Evolutionary conservation across 37 sponge, comb jelly and placozoan species (phyloP).

Genomic region (Halichondria panicea): DNA sequence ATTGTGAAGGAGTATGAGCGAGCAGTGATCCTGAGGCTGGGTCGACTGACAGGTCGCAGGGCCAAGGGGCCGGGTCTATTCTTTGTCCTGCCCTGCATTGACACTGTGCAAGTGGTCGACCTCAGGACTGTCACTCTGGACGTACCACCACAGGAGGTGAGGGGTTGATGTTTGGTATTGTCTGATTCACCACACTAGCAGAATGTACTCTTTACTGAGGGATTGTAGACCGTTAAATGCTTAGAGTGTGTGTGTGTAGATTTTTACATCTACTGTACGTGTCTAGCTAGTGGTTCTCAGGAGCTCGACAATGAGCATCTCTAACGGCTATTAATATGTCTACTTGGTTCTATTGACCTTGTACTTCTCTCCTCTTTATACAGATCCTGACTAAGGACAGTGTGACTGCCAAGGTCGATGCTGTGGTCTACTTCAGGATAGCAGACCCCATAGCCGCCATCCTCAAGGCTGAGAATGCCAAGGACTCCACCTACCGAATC

Average conservation of each 20-base stretch:
- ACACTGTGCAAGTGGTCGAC: conserved; percentile 78
- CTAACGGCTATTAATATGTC: too few relatives aligned
- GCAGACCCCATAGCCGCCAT: conserved; percentile 65
- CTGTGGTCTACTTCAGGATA: conserved; percentile 92
- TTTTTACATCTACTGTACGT: too few relatives aligned
- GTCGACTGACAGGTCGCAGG: conserved; percentile 69
- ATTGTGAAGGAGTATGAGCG: conserved; percentile 92
- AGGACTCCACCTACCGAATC: conserved; percentile 67
- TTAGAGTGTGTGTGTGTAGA: too few relatives aligned
- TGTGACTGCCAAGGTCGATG: conserved; percentile 91
- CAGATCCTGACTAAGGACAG: conserved; percentile 92
- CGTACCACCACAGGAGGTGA: conserved; percentile 93
- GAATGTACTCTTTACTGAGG: too few relatives aligned
- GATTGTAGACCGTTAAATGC: too few relatives aligned
- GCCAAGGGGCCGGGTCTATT: conserved; percentile 97
- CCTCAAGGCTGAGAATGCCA: conserved; percentile 78
- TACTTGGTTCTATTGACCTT: not conserved
- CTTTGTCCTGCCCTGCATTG: conserved; percentile 88
- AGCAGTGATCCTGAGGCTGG: conserved; percentile 93
- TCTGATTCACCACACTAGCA: too few relatives aligned
- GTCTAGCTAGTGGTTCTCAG: too few relatives aligned
- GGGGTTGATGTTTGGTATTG: not conserved
- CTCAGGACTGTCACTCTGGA: conserved; percentile 91
- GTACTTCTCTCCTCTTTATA: not conserved
- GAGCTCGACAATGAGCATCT: too few relatives aligned